Base-by-base conservation (phyloP, 2,888 invertebrate species). In the Rhogogaster chlorosoma region DNA sequence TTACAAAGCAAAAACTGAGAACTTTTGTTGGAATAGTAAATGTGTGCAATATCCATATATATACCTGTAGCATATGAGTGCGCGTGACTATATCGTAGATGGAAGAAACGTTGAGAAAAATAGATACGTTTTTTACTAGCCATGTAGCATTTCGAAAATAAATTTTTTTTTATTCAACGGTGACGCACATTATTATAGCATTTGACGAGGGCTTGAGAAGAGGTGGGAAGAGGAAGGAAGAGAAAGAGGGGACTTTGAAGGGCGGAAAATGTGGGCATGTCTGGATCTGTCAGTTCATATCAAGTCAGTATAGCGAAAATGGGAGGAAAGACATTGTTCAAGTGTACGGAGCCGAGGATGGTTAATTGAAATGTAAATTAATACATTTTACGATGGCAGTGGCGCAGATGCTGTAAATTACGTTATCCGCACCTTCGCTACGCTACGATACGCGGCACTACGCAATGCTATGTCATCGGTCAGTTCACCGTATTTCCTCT, bases 291-390 rank as follows among this genome's bases (percentile, higher is more conserved):
- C 88, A 88, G 86, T 86, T 88, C 87, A 87, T 86, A 88, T 89
- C 87, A 88, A 87, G 87, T 84, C 84, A 86, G 86, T 85, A n/a
- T n/a, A 38, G 61, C 80, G 57, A 80, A 61, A 80, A 80, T 80
- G 38, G 80, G 61, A 86, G 83, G 86, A 87, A 88, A 88, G 88
- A 87, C 87, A 87, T 89, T 88, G 88, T 89, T 88, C 88, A 87
- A 87, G 86, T 85, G 85, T 84, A 78, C 80, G 85, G 84, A 86
- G 85, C 85, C 84, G 84, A 87, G 84, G 61, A 82, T 86, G 88
- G 80, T 87, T 89, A 88, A 89, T 88, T 87, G 88, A 88, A 88
- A 86, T 87, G 88, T 86, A 88, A 88, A 89, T 89, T 88, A 88
- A 88, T 88, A 87, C 87, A 86, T 86, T 86, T 84, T 84, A 45